Percentiles rank a stretch among this genome's conserved stretches.
Conservation (phyloP, 2,113 vertebrate genomes). For the Donacobius atricapilla region DNA sequence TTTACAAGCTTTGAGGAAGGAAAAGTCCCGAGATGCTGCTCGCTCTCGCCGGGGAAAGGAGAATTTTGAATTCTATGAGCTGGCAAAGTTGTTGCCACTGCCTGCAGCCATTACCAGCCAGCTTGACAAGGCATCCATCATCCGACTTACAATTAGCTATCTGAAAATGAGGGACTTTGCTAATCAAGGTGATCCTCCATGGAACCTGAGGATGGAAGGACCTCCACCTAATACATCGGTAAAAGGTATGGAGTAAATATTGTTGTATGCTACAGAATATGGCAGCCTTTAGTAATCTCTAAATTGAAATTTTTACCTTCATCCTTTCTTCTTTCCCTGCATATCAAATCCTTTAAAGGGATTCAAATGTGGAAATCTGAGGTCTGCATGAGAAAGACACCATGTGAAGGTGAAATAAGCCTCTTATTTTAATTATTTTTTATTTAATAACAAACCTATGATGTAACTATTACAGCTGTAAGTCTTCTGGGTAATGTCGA, state of each 20-base stretch:
- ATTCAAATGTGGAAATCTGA: constrained; percentile 84
- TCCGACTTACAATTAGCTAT: constrained; percentile 98
- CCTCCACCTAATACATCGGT: constrained; percentile 99
- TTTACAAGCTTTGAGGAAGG: constrained; percentile 98
- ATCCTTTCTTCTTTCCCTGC: constrained; percentile 82
- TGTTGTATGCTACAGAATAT: constrained; percentile 10
- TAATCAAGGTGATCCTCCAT: constrained; percentile 96
- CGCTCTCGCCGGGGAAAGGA: constrained; percentile 96
- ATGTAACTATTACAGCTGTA: constrained; percentile 18
- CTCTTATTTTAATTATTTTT: constrained; percentile 73
- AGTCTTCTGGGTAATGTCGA: neutral
- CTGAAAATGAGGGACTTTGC: constrained; percentile 99
- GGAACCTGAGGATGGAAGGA: constrained; percentile 96
- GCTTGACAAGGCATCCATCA: constrained; percentile 98
- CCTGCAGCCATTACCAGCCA: constrained; percentile 98
- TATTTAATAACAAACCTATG: constrained; percentile 29
- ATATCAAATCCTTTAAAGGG: constrained; percentile 85
- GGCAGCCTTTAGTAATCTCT: constrained; percentile 45
- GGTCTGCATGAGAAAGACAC: constrained; percentile 83
- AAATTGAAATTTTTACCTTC: constrained; percentile 73
- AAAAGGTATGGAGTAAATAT: constrained; percentile 84
- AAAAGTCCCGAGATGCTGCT: constrained; percentile 96
- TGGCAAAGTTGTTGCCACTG: constrained; percentile 97
- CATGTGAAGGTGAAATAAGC: constrained; percentile 81
- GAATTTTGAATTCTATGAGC: constrained; percentile 99